phyloP scores from a whole-genome alignment of 1,140 invertebrate genomes.

The Trinorchestia longiramus region DNA sequence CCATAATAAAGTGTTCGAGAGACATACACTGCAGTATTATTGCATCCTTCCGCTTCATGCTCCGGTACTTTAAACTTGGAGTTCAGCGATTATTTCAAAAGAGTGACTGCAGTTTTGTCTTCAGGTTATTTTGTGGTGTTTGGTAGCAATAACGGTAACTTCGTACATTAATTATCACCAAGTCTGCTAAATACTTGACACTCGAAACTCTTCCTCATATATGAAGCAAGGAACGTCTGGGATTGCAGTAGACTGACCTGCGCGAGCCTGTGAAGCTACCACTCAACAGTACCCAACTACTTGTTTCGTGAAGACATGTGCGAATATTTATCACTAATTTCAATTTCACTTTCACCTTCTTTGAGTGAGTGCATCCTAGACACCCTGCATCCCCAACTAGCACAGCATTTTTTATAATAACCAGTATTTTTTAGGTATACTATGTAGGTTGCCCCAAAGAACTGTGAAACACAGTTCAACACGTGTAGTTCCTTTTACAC shows the following conservation, averaged over 20 bases:
- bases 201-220: background rate
- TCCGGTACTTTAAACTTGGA: background rate
- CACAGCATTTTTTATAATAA: too few relatives aligned
- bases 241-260: background rate
- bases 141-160: background rate
- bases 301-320: background rate
- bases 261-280: background rate
- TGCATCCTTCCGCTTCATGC: background rate
- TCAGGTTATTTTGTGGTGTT: background rate
- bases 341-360: background rate
- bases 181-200: background rate
- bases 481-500: too few relatives aligned
- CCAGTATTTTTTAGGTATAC: too few relatives aligned
- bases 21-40: conserved; percentile 31
- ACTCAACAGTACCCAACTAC: background rate
- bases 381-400: background rate
- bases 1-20: conserved; percentile 36
- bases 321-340: background rate
- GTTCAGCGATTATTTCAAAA: background rate
- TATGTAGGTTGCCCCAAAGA: too few relatives aligned
- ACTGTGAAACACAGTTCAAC: too few relatives aligned
- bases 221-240: background rate
- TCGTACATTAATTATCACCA: background rate
- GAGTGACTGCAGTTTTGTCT: background rate
- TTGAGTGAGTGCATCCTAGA: background rate